These are phyloP conservation scores for Proterorhinus semilunaris DNA, from an alignment of 2,113 vertebrate genomes.

Conservation along the genomic window DNA sequence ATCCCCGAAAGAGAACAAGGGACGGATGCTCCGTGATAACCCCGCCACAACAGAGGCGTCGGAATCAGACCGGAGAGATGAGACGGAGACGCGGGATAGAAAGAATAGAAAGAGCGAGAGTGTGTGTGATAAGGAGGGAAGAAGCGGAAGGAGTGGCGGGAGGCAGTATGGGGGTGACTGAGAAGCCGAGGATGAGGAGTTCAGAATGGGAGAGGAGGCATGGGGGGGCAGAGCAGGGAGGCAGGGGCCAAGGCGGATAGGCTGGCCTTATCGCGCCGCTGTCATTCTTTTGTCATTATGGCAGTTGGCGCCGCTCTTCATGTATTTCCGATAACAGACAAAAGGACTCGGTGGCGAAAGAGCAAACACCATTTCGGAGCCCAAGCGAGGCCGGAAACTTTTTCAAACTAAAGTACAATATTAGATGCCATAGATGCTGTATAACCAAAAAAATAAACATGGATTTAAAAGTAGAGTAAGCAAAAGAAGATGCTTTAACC, in stretches of 20 bases:
- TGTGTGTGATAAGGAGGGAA: conserved; percentile 40
- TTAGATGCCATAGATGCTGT: conserved; percentile 16
- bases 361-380: conserved; percentile 47
- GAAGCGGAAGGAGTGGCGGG: conserved; percentile 18
- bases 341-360: conserved; percentile 44
- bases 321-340: conserved; percentile 67
- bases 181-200: conserved; percentile 42
- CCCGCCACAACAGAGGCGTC: conserved; percentile 46
- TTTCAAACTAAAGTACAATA: conserved; percentile 7
- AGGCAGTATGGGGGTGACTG: conserved; percentile 30
- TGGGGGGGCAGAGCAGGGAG: conserved; percentile 31
- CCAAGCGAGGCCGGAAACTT: conserved; percentile 43
- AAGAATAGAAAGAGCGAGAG: conserved; percentile 17
- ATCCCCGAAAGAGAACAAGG: conserved; percentile 48
- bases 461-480: neutral
- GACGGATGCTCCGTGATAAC: conserved; percentile 55
- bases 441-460: conserved; percentile 2
- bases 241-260: conserved; percentile 49
- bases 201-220: conserved; percentile 25
- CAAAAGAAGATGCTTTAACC: neutral
- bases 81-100: conserved; percentile 41
- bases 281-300: conserved; percentile 75
- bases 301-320: conserved; percentile 62
- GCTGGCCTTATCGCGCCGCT: conserved; percentile 59
- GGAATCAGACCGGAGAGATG: conserved; percentile 55